These are phyloP conservation scores for Diabrotica virgifera DNA, from an alignment of 1,140 invertebrate genomes.

Conservation along the genomic window DNA sequence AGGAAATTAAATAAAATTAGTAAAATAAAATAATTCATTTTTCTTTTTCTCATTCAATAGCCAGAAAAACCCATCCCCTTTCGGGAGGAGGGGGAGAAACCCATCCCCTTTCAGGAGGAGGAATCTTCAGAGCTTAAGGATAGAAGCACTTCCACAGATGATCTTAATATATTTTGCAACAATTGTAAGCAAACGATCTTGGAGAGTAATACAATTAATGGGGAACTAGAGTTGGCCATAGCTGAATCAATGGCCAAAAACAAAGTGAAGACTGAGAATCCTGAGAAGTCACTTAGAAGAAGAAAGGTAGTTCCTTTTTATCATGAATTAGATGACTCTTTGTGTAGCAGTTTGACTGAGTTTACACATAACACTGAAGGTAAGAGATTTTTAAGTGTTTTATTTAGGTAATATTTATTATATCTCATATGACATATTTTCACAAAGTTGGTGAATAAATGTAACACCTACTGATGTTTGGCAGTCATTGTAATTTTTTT, in stretches of 20 bases:
- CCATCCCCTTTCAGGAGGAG: conserved; percentile 3
- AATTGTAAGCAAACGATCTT: conserved; percentile 34
- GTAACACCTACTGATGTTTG: no score
- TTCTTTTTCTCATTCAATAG: background rate
- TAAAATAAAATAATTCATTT: background rate
- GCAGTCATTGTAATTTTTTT: no score
- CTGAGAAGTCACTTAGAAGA: conserved; percentile 31
- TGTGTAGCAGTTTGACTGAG: conserved; percentile 39
- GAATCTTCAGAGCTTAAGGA: conserved; percentile 32
- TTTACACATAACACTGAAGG: conserved; percentile 35
- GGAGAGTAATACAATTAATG: conserved; percentile 33
- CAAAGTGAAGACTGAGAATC: conserved; percentile 28
- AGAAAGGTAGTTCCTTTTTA: conserved; percentile 35
- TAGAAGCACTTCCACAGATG: conserved; percentile 34
- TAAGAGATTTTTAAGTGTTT: conserved; percentile 13
- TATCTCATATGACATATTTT: no score
- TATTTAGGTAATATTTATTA: background rate
- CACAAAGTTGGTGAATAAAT: no score
- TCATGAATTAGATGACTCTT: conserved; percentile 39
- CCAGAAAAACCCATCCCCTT: background rate
- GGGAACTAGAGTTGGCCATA: conserved; percentile 39
- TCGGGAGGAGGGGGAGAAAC: conserved; percentile 13
- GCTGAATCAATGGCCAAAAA: conserved; percentile 37
- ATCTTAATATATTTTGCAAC: conserved; percentile 32
- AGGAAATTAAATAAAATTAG: no score